These are phyloP conservation scores for Aproaerema taeniolella DNA, from an alignment of 2,888 invertebrate species.

Conservation along the genomic window DNA sequence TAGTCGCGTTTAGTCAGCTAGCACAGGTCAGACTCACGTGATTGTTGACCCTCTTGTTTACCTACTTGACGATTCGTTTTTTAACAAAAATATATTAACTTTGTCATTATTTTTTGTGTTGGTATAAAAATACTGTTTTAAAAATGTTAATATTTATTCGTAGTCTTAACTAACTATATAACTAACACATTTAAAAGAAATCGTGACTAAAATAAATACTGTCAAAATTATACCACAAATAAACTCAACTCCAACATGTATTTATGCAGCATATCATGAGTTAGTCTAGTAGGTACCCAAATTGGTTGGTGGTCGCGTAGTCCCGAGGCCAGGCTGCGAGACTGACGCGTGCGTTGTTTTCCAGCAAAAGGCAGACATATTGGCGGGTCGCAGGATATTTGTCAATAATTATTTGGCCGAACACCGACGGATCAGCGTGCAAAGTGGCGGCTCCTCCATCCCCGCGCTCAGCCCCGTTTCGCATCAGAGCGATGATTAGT, in stretches of 20 bases:
- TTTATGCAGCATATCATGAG: too few species aligned
- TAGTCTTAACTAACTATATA: too few species aligned
- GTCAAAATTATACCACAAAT: too few species aligned
- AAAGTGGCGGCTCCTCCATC: constrained; percentile 71
- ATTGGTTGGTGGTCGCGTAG: constrained; percentile 3
- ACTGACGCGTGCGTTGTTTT: constrained; percentile 67
- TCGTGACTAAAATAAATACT: too few species aligned
- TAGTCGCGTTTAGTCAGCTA: constrained; percentile 45
- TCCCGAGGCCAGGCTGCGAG: constrained; percentile 29
- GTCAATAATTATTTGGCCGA: constrained; percentile 79
- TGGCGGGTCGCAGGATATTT: constrained; percentile 78
- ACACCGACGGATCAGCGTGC: constrained; percentile 77
- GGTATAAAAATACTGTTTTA: too few species aligned
- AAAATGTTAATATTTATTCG: too few species aligned
- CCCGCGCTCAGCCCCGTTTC: constrained; percentile 73
- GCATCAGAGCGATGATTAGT: constrained; percentile 73
- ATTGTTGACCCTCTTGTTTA: too few species aligned
- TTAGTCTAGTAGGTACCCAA: neutral
- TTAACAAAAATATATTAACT: too few species aligned
- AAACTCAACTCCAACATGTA: too few species aligned
- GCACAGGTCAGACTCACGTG: constrained; percentile 17
- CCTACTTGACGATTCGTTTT: too few species aligned
- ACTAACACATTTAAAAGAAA: too few species aligned
- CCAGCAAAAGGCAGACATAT: constrained; percentile 78
- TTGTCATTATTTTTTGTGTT: too few species aligned